A percentile compares a stretch with the other conserved stretches of the same genome.
phyloP scores from a whole-genome alignment of 1,140 invertebrate species.

The Triops cancriformis region DNA sequence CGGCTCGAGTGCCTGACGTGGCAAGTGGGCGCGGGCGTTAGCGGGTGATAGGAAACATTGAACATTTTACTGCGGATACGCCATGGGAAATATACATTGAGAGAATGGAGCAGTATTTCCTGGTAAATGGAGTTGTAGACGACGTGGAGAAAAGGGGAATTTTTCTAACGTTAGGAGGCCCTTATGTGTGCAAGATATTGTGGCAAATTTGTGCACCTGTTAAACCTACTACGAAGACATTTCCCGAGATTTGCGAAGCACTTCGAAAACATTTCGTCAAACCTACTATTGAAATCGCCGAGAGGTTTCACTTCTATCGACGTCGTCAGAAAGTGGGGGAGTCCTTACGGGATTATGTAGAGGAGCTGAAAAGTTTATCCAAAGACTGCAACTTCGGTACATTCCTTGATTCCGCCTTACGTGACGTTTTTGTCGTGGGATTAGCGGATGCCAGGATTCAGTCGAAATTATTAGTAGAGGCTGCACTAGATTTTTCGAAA shows the following conservation, averaged over 20 bases:
- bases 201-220: slow-evolving; percentile 14
- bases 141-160: slow-evolving; percentile 11
- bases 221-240: slow-evolving; percentile 1
- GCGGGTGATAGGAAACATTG: neutral
- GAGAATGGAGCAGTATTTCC: slow-evolving; percentile 18
- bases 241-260: neutral
- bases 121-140: too few species aligned
- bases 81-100: slow-evolving; percentile 14
- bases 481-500: neutral
- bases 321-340: slow-evolving; percentile 30
- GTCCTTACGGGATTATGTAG: slow-evolving; percentile 28
- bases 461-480: neutral
- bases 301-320: too few species aligned
- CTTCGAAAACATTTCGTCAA: slow-evolving; percentile 1
- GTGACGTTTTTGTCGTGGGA: slow-evolving; percentile 23
- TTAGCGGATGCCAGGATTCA: slow-evolving; percentile 6
- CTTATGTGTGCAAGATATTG: too few species aligned
- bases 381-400: slow-evolving; percentile 24
- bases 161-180: slow-evolving; percentile 7
- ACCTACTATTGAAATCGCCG: slow-evolving; percentile 24
- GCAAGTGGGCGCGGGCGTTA: neutral
- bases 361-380: too few species aligned
- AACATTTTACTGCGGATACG: neutral
- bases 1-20: too few species aligned
- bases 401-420: slow-evolving; percentile 21